phyloP scores from a whole-genome alignment of 2,113 vertebrate species.

The Nyctibius bracteatus region DNA sequence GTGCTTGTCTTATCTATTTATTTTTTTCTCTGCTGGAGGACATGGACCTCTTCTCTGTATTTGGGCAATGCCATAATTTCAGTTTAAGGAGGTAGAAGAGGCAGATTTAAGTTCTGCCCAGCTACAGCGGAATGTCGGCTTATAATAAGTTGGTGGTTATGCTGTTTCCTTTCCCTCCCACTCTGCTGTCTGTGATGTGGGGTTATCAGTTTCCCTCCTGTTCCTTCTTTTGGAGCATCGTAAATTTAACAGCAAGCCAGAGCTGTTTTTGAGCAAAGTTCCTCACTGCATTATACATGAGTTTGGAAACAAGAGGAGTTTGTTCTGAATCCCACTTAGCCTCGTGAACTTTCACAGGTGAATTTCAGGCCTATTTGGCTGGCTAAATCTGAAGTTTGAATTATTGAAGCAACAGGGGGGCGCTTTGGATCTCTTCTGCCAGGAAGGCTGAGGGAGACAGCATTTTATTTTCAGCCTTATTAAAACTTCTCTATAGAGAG shows the following conservation, averaged over 20 bases:
- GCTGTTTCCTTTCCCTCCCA: background rate
- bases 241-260: background rate
- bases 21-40: background rate
- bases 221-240: background rate
- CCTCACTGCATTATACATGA: constrained; percentile 61
- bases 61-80: background rate
- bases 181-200: background rate
- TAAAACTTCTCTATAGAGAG: constrained; percentile 59
- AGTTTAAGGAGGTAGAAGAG: background rate
- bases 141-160: background rate
- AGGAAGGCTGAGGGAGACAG: constrained; percentile 7
- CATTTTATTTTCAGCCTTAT: constrained; percentile 62
- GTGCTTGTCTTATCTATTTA: background rate
- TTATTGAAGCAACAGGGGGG: constrained; percentile 51
- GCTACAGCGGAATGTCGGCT: background rate
- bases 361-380: constrained; percentile 53
- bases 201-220: background rate
- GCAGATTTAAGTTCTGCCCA: background rate
- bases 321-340: constrained; percentile 44
- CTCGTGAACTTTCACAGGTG: constrained; percentile 39
- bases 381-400: constrained; percentile 54
- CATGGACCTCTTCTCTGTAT: background rate
- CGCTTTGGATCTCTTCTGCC: background rate
- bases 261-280: constrained; percentile 16
- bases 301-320: constrained; percentile 47